These are phyloP conservation scores for Mystacides longicornis DNA, from an alignment of 2,888 invertebrate species.

Conservation along the genomic window DNA sequence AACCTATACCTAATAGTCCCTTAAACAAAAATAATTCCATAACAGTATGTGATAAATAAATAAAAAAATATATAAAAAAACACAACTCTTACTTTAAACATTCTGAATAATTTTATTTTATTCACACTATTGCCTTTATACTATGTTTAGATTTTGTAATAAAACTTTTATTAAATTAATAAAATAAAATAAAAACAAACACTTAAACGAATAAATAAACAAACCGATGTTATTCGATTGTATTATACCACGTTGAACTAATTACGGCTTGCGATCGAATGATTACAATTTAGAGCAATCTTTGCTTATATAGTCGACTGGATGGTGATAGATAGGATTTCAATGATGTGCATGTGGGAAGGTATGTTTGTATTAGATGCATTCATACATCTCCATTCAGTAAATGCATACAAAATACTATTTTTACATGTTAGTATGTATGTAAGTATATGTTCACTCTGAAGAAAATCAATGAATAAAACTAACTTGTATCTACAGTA, in stretches of 20 bases:
- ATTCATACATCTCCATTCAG: too few species aligned
- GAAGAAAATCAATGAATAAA: too few species aligned
- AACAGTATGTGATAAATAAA: background rate
- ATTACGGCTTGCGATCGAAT: constrained; percentile 25
- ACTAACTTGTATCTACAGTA: too few species aligned
- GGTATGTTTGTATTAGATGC: too few species aligned
- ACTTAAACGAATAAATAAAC: background rate
- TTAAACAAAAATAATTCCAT: background rate
- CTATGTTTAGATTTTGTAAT: background rate
- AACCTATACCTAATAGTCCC: background rate
- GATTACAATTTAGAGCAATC: constrained; percentile 26
- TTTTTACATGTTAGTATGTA: too few species aligned
- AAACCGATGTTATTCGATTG: constrained; percentile 5
- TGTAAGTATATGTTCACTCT: too few species aligned
- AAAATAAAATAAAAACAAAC: background rate
- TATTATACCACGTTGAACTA: constrained; percentile 22
- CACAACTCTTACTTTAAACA: constrained; percentile 19
- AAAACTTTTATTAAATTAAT: background rate
- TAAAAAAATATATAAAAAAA: background rate
- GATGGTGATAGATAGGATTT: background rate
- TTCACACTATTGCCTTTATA: too few species aligned
- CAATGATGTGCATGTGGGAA: background rate
- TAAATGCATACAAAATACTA: too few species aligned
- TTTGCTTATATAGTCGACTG: constrained; percentile 20
- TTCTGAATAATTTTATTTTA: constrained; percentile 15